These are phyloP conservation scores for Donacobius atricapilla DNA, from an alignment of 2,113 vertebrate genomes.

Conservation along the genomic window DNA sequence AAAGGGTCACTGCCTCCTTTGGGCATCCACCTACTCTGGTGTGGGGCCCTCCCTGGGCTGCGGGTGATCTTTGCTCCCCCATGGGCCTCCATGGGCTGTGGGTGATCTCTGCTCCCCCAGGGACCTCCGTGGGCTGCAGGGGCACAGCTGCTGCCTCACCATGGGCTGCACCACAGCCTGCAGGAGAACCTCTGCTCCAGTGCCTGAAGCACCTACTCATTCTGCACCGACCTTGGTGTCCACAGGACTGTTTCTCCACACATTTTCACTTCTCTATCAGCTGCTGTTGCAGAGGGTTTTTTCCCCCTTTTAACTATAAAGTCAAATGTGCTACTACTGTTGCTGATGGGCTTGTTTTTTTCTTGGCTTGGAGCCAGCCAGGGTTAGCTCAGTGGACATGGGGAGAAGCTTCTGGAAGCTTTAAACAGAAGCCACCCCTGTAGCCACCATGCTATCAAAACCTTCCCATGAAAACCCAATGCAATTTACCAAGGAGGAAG, in stretches of 20 bases:
- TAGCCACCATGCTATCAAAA: neutral
- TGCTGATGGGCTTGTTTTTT: neutral
- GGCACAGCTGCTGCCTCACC: neutral
- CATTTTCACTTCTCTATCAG: neutral
- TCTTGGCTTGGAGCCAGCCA: neutral
- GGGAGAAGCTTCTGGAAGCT: neutral
- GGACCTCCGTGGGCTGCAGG: neutral
- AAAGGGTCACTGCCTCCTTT: neutral
- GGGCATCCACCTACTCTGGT: neutral
- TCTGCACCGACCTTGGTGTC: fast-evolving
- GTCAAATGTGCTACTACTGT: neutral
- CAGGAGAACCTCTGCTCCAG: neutral
- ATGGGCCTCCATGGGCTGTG: neutral
- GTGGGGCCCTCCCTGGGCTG: neutral
- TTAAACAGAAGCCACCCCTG: neutral
- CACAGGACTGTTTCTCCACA: neutral
- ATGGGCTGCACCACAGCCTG: fast-evolving
- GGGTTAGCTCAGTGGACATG: neutral
- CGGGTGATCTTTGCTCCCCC: neutral
- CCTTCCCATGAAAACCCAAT: neutral
- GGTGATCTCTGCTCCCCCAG: neutral
- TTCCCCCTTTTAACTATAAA: neutral
- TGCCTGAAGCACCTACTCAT: neutral
- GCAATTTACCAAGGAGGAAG: neutral
- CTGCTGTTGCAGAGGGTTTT: neutral